Evolutionary conservation across 1,140 invertebrate species (phyloP).

Genomic region (Drosophila tani): DNA sequence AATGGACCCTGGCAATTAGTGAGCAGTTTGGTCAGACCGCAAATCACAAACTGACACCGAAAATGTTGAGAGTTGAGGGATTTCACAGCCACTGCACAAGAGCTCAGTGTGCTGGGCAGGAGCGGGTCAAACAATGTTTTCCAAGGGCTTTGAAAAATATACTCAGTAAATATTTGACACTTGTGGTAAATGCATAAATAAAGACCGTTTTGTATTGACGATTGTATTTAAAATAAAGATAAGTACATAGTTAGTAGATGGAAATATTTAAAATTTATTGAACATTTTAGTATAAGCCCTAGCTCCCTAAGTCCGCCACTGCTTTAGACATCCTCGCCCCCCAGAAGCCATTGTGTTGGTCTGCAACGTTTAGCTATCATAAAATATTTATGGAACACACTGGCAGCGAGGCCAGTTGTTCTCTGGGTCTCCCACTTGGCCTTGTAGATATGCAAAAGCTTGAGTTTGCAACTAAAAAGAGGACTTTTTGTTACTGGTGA

Average conservation of each 20-base stretch:
- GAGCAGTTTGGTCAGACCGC: slow-evolving; percentile 30
- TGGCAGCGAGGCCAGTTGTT: slow-evolving; percentile 30
- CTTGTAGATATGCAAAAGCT: slow-evolving; percentile 25
- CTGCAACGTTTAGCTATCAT: slow-evolving; percentile 46
- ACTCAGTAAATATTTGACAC: not conserved
- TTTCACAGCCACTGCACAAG: not conserved
- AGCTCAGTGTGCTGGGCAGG: not conserved
- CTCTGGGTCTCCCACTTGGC: slow-evolving; percentile 15
- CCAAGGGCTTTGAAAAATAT: not conserved
- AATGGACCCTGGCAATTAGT: slow-evolving; percentile 29
- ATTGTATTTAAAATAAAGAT: not conserved
- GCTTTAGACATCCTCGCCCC: not conserved
- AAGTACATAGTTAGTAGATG: too few species aligned
- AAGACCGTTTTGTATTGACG: too few species aligned
- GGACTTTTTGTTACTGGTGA: not conserved
- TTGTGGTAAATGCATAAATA: not conserved
- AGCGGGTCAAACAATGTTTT: not conserved
- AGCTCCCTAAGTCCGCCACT: not conserved
- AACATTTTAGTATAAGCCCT: not conserved
- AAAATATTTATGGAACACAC: slow-evolving; percentile 58
- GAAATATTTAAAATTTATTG: not conserved
- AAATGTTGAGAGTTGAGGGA: slow-evolving; percentile 16
- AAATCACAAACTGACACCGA: slow-evolving; percentile 48
- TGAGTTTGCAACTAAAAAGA: slow-evolving; percentile 7
- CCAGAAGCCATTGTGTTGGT: slow-evolving; percentile 29